Conservation (phyloP, 2,113 vertebrate genomes). For the Psilopsiagon aurifrons region DNA sequence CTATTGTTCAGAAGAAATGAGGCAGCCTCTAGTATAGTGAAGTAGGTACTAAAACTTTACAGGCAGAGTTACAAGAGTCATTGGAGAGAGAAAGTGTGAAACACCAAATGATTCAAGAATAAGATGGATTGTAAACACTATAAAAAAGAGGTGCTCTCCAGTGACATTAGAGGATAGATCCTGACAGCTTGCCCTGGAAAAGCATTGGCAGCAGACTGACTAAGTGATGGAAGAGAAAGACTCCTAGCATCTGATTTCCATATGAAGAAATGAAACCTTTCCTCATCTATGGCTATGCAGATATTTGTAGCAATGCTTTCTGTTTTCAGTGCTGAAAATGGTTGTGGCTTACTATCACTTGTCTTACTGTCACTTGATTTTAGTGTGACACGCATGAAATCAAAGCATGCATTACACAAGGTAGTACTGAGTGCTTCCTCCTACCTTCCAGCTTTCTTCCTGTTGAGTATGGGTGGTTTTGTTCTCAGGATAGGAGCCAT, state of each 20-base stretch:
- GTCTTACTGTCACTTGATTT: neutral
- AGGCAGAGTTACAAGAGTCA: neutral
- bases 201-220: neutral
- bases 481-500: neutral
- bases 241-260: neutral
- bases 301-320: neutral
- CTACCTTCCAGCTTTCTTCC: neutral
- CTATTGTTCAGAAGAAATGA: neutral
- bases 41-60: neutral
- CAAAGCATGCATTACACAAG: neutral
- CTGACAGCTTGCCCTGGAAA: neutral
- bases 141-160: neutral
- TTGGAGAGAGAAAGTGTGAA: neutral
- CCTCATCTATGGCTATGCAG: neutral
- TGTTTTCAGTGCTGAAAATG: neutral
- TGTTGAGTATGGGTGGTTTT: neutral
- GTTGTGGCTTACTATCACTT: neutral
- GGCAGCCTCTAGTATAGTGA: neutral
- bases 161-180: neutral
- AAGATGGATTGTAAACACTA: neutral
- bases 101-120: neutral
- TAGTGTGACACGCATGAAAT: neutral
- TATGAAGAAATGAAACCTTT: neutral
- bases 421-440: neutral
- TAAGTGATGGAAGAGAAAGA: neutral